A percentile compares a stretch with the other conserved stretches of the same genome.
These are phyloP conservation scores for Helarctos malayanus DNA, from an alignment of 2,797 vertebrate species.

Conservation along the genomic window DNA sequence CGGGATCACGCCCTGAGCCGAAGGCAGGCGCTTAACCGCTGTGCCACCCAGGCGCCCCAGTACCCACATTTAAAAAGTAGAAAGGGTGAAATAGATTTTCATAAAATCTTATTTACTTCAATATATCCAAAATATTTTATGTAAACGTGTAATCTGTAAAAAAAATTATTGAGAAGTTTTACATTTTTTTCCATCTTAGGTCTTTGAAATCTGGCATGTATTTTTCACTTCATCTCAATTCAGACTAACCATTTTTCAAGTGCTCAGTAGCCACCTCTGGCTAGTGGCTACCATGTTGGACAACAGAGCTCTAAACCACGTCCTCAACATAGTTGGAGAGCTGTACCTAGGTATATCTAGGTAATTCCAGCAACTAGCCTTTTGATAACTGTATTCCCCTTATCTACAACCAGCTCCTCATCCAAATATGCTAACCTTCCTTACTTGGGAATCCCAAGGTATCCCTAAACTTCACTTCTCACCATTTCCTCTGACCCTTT, in stretches of 20 bases:
- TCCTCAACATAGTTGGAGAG: background rate
- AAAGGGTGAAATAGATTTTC: constrained; percentile 53
- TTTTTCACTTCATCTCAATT: constrained; percentile 49
- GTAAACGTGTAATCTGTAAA: constrained; percentile 26
- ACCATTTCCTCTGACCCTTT: constrained; percentile 13
- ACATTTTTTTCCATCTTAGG: background rate
- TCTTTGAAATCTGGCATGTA: constrained; percentile 54
- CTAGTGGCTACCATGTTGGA: background rate
- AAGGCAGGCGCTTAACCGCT: too few relatives aligned
- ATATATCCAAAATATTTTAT: background rate
- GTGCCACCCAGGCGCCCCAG: too few relatives aligned
- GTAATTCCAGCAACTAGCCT: background rate
- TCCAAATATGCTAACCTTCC: background rate
- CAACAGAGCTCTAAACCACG: background rate
- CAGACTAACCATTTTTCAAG: constrained; percentile 1
- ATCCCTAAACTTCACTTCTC: background rate
- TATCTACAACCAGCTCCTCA: constrained; percentile 40
- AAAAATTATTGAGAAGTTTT: constrained; percentile 20
- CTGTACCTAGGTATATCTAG: background rate
- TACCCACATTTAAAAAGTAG: constrained; percentile 57
- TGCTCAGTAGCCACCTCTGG: background rate
- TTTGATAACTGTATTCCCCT: background rate
- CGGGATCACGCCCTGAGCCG: too few relatives aligned
- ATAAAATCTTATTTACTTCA: constrained; percentile 50
- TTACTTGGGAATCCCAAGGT: background rate